Percentiles rank a stretch among this genome's conserved stretches.
Conservation (phyloP, 2,797 vertebrate species). For the Pangasius mekongensis region DNA sequence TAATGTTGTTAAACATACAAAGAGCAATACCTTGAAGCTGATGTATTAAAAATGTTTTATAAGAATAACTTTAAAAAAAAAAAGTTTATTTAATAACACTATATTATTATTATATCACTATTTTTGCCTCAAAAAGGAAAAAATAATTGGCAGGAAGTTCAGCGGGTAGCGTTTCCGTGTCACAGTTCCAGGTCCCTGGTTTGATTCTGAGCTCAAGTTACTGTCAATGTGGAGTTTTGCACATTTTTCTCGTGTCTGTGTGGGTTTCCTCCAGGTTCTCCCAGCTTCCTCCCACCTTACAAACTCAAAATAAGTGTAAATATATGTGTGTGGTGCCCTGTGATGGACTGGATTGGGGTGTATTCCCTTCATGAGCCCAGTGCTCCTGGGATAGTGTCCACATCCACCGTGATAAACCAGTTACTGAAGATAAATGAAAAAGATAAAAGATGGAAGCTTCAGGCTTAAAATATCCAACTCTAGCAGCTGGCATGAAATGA, state of each 20-base stretch:
- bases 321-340: neutral
- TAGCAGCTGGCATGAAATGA: neutral
- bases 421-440: neutral
- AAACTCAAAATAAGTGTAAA: neutral
- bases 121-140: constrained; percentile 3
- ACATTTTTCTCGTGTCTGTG: neutral
- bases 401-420: neutral
- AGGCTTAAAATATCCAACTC: neutral
- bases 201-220: neutral
- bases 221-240: neutral
- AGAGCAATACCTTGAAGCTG: neutral
- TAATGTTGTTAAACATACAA: neutral
- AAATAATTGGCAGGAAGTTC: neutral
- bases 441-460: neutral
- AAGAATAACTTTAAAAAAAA: neutral
- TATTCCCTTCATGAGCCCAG: neutral
- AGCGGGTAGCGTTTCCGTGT: neutral
- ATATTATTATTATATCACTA: no score
- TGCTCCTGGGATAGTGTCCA: neutral
- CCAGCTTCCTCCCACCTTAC: neutral
- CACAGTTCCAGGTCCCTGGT: neutral
- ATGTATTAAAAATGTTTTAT: neutral
- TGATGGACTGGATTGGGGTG: neutral
- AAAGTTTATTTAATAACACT: neutral
- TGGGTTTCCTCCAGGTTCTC: neutral